Evolutionary conservation across 2,113 vertebrate species (phyloP).

Genomic region (Orthonyx spaldingii): DNA sequence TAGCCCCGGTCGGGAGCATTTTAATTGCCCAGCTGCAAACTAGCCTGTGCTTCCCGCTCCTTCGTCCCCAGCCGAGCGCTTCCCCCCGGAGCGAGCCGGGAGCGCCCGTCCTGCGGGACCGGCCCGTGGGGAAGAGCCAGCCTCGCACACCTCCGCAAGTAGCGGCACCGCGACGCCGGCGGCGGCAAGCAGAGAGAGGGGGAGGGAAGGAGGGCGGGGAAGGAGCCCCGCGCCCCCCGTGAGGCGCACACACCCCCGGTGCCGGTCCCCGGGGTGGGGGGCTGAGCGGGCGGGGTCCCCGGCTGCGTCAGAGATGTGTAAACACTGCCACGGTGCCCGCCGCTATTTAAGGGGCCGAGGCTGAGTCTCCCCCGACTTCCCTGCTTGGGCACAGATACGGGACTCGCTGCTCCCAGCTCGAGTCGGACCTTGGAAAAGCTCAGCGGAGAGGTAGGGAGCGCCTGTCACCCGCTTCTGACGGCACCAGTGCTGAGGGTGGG

Average conservation of each 20-base stretch:
- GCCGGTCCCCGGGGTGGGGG: not conserved
- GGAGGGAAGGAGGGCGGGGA: not conserved
- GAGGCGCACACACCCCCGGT: not conserved
- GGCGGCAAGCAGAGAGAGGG: not conserved
- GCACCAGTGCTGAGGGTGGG: not conserved
- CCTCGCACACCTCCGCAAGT: not conserved
- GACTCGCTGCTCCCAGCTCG: not conserved
- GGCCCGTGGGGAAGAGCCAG: too few species aligned
- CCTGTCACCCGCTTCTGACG: not conserved
- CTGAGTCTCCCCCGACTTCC: not conserved
- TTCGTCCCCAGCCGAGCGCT: too few species aligned
- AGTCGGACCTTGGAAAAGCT: not conserved
- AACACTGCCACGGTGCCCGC: slow-evolving; percentile 8
- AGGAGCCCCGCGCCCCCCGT: not conserved
- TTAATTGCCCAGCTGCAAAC: too few species aligned
- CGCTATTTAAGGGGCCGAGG: slow-evolving; percentile 72
- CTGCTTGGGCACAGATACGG: not conserved
- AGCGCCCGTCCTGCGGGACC: not conserved
- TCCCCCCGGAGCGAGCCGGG: too few species aligned
- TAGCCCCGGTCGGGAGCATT: not conserved
- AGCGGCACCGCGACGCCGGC: not conserved
- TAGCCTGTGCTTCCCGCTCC: not conserved
- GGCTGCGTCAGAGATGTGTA: slow-evolving; percentile 71
- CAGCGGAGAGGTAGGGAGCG: not conserved
- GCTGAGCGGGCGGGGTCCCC: not conserved